phyloP scores from a whole-genome alignment of 2,797 vertebrate species.

The Crypturellus tataupa region DNA sequence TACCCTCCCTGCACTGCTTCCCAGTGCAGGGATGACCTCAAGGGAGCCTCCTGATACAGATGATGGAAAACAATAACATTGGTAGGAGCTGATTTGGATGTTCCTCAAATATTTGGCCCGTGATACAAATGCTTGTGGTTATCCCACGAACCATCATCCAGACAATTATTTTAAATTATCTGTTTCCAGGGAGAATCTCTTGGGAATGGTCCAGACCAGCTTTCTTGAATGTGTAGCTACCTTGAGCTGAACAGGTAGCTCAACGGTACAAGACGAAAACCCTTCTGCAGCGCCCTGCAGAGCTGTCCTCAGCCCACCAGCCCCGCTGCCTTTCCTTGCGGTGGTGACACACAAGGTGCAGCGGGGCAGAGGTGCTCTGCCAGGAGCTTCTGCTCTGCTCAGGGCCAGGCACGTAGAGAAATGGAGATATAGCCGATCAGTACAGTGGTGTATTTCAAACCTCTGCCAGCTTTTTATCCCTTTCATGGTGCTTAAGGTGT shows the following conservation, averaged over 20 bases:
- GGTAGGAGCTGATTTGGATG: slow-evolving; percentile 1
- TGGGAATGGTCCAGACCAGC: neutral
- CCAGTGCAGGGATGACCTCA: fast-evolving
- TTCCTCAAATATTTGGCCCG: neutral
- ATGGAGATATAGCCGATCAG: too few species aligned
- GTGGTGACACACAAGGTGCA: neutral
- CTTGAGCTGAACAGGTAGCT: fast-evolving
- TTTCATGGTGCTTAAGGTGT: neutral
- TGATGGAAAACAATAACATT: neutral
- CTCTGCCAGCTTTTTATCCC: neutral
- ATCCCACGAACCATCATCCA: neutral
- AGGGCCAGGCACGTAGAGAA: too few species aligned
- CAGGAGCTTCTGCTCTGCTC: neutral
- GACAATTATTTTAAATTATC: slow-evolving; percentile 38
- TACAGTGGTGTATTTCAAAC: neutral
- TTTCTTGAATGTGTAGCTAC: neutral
- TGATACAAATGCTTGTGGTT: slow-evolving; percentile 6
- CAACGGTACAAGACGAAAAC: neutral
- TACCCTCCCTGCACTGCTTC: neutral
- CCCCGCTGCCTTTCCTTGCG: neutral
- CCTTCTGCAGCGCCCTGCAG: neutral
- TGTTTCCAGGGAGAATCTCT: neutral
- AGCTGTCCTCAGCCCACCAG: neutral
- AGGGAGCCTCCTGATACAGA: neutral
- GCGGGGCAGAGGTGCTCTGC: neutral